These are phyloP conservation scores for Brachionus manjavacas DNA, from an alignment of 1,140 invertebrate species.

Conservation along the genomic window DNA sequence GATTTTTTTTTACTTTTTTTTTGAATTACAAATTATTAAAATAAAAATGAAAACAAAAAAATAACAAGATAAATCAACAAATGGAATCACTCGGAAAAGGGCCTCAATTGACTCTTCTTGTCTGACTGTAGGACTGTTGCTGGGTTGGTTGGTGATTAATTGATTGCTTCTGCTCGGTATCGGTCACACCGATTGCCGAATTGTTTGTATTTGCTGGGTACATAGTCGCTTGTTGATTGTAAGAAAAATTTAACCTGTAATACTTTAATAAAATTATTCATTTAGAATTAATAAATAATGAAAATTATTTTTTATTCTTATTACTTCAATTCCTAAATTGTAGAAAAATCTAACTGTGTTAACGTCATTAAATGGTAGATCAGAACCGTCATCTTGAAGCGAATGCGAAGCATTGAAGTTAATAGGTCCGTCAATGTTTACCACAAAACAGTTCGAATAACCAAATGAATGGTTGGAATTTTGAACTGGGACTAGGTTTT, in stretches of 20 bases:
- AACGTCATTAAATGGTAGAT: constrained; percentile 32
- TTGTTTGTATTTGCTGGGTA: neutral
- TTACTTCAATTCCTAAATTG: constrained; percentile 39
- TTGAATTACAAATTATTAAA: constrained; percentile 9
- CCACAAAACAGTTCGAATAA: constrained; percentile 40
- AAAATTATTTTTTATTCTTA: neutral
- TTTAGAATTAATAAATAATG: too few species aligned
- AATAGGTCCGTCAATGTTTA: constrained; percentile 36
- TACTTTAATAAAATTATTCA: neutral
- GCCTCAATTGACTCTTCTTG: neutral
- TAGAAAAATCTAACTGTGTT: constrained; percentile 41
- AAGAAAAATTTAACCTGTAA: constrained; percentile 3
- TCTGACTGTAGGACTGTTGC: neutral
- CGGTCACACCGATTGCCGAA: neutral
- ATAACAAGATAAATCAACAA: neutral
- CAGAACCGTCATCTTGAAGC: constrained; percentile 31
- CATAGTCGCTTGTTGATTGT: neutral
- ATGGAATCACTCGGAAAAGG: neutral
- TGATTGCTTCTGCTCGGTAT: neutral
- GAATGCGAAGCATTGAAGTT: constrained; percentile 40
- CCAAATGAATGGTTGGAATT: neutral
- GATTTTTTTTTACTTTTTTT: neutral
- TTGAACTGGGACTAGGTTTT: neutral
- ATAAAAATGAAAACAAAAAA: neutral
- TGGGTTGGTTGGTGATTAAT: neutral